Evolutionary conservation across 2,888 invertebrate genomes (phyloP).

Genomic region (Hirtodrosophila histrioides): DNA sequence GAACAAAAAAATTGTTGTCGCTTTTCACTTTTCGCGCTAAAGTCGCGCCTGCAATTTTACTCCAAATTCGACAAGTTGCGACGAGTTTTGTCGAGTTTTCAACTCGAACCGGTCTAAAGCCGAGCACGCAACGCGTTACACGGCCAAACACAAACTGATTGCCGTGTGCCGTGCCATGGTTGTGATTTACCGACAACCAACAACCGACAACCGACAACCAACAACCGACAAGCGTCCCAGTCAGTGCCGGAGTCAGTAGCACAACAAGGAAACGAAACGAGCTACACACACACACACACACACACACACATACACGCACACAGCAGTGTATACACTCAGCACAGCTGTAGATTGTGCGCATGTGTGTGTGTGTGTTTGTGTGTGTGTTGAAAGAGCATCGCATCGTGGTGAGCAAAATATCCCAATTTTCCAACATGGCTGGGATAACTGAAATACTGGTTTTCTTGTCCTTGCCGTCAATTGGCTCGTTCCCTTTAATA

Average conservation of each 20-base stretch:
- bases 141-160: slow-evolving; percentile 84
- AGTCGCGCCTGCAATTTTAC: slow-evolving; percentile 3
- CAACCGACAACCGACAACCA: slow-evolving; percentile 30
- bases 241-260: slow-evolving; percentile 46
- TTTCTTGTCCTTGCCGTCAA: background rate
- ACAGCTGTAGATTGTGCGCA: slow-evolving; percentile 33
- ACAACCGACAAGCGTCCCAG: slow-evolving; percentile 31
- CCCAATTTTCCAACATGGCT: slow-evolving; percentile 25
- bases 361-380: slow-evolving; percentile 13
- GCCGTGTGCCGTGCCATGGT: slow-evolving; percentile 75
- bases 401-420: slow-evolving; percentile 46
- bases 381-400: slow-evolving; percentile 35
- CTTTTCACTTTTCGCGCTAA: slow-evolving; percentile 30
- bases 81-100: slow-evolving; percentile 3
- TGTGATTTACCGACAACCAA: slow-evolving; percentile 79
- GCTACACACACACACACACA: slow-evolving; percentile 8
- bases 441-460: slow-evolving; percentile 36
- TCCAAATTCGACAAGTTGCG: slow-evolving; percentile 37
- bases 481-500: too few relatives aligned
- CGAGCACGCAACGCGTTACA: slow-evolving; percentile 80
- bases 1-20: slow-evolving; percentile 11
- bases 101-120: slow-evolving; percentile 5
- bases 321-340: slow-evolving; percentile 6
- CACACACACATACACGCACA: slow-evolving; percentile 17
- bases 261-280: slow-evolving; percentile 55